These are phyloP conservation scores for Panurus biarmicus DNA, from an alignment of 2,113 vertebrate genomes.

Conservation along the genomic window DNA sequence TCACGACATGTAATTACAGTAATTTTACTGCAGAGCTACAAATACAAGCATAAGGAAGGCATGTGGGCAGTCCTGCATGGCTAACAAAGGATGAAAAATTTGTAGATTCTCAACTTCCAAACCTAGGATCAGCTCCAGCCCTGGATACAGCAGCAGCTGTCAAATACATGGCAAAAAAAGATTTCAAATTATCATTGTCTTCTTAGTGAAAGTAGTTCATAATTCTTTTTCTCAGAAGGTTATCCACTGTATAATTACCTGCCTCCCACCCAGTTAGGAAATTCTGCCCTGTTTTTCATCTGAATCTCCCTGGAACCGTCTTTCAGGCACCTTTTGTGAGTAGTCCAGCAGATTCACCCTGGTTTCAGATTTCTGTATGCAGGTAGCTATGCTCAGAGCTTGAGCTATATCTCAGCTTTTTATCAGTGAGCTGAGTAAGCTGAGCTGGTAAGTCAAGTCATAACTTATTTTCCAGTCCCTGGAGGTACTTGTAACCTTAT, in stretches of 20 bases:
- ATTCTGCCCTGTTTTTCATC: not conserved
- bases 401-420: not conserved
- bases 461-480: not conserved
- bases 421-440: not conserved
- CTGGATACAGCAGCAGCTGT: not conserved
- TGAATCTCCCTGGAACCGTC: not conserved
- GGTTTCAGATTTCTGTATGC: not conserved
- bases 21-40: not conserved
- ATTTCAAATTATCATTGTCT: not conserved
- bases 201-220: not conserved
- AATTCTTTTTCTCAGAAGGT: not conserved
- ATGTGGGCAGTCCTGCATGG: not conserved
- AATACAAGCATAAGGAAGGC: not conserved
- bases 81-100: not conserved
- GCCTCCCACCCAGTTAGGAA: not conserved
- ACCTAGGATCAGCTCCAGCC: not conserved
- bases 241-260: not conserved
- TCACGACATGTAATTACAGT: slow-evolving; percentile 1
- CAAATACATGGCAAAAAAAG: not conserved
- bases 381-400: not conserved
- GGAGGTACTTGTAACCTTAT: not conserved
- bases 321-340: not conserved
- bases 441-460: not conserved
- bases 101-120: not conserved
- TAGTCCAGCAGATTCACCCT: not conserved